Percentiles rank a stretch among this genome's conserved stretches.
Evolutionary conservation across 2,113 vertebrate species (phyloP).

Genomic region (Enhydra lutris): DNA sequence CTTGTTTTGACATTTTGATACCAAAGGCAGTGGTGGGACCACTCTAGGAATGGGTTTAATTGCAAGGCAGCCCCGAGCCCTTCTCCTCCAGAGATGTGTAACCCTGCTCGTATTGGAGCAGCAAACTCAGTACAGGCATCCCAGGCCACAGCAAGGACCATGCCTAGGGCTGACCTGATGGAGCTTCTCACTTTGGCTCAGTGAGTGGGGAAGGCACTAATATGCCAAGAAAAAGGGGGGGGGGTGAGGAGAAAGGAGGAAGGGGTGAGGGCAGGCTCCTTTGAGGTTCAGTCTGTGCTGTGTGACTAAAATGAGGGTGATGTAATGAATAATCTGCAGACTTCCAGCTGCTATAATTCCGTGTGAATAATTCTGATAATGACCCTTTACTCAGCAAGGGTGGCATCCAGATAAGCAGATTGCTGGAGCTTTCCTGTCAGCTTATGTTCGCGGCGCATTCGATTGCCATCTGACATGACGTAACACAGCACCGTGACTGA

Average conservation of each 20-base stretch:
- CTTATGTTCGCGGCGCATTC: not conserved
- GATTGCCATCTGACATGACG: slow-evolving; percentile 27
- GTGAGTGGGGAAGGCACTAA: not conserved
- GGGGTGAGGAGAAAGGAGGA: too few relatives aligned
- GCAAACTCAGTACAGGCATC: not conserved
- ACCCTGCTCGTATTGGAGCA: not conserved
- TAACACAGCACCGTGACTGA: not conserved
- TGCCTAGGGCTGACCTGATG: not conserved
- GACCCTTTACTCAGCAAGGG: slow-evolving; percentile 66
- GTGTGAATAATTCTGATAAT: slow-evolving; percentile 73
- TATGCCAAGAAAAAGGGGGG: not conserved
- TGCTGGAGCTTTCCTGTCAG: slow-evolving; percentile 52
- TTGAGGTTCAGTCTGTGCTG: not conserved
- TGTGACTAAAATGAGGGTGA: slow-evolving; percentile 57
- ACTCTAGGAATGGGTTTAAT: not conserved
- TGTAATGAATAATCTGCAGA: slow-evolving; percentile 52
- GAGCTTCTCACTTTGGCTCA: not conserved
- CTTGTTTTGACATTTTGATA: not conserved
- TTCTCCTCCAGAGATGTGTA: not conserved
- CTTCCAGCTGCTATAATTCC: slow-evolving; percentile 58
- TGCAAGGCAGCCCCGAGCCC: not conserved
- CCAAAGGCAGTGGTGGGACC: not conserved
- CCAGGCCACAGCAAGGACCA: not conserved
- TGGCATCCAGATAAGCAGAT: slow-evolving; percentile 71
- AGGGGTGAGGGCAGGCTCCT: not conserved